Evolutionary conservation across 2,113 vertebrate genomes (phyloP).

Genomic region (Brienomyrus brachyistius): DNA sequence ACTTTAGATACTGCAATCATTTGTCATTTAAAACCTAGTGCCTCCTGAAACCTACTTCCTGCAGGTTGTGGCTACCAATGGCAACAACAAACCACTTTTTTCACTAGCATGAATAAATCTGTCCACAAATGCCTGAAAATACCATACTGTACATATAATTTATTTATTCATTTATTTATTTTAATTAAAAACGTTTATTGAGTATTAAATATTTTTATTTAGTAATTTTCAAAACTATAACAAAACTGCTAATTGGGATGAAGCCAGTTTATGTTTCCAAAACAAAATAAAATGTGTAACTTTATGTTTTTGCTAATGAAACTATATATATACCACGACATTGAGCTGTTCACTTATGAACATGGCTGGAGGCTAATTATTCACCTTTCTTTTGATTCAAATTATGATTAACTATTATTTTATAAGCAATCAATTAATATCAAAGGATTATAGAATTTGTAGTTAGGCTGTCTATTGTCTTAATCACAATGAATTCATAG

Average conservation of each 20-base stretch:
- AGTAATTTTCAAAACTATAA: neutral
- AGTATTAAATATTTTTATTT: neutral
- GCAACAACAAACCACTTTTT: neutral
- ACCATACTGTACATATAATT: too few relatives aligned
- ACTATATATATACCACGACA: neutral
- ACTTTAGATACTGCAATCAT: neutral
- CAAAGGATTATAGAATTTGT: slow-evolving; percentile 8
- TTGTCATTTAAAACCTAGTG: neutral
- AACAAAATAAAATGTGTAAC: neutral
- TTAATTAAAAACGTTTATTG: too few relatives aligned
- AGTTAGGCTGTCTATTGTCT: slow-evolving; percentile 8
- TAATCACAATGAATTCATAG: slow-evolving; percentile 22
- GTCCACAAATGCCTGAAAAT: neutral
- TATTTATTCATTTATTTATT: too few relatives aligned
- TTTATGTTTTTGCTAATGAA: neutral
- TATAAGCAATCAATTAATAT: slow-evolving; percentile 20
- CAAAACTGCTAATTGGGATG: neutral
- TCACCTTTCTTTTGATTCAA: slow-evolving; percentile 3
- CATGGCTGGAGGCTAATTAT: neutral
- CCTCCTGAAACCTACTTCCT: neutral
- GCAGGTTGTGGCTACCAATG: neutral
- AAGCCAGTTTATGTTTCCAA: neutral
- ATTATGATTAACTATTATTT: slow-evolving; percentile 23
- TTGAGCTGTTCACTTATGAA: neutral
- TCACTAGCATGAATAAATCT: neutral